Base-by-base conservation (phyloP, 2,888 invertebrate species). In the Ditylenchus weischeri region DNA sequence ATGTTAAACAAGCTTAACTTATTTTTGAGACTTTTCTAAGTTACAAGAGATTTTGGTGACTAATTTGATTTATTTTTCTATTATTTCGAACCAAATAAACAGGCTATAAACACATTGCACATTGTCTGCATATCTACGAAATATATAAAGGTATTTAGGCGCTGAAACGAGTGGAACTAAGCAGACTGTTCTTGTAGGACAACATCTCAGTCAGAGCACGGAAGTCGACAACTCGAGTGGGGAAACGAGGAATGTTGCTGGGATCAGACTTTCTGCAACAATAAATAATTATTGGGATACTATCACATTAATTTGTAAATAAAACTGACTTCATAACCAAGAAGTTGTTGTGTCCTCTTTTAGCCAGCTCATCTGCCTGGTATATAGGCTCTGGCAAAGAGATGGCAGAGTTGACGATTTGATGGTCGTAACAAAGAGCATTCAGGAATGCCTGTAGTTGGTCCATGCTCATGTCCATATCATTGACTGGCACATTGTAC, bases 371-470 rank as follows among this genome's bases (percentile, higher is more conserved):
- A 29, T 29, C 29, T 29, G 29, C 29, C 29, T 29, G 73, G 59
- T 72, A 78, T 8, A 79, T 71, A 0, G 78, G 76, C 66, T 78
- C 78, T 6, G 79, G 79, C 10, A 79, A 58, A 13, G 68, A 58
- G 49, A 72, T 50, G 47, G 71, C 72, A 18, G 62, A 61, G 47
- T 23, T 36, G 19, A 67, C 62, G 35, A 70, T 70, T 48, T 70
- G 71, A 48, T 70, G 71, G 19, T 48, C 29, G 49, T 50, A 69
- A 51, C 72, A 70, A 18, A 70, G n/a, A 21, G 47, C 59, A 57
- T 73, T 54, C 18, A 72, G 48, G 23, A 76, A 58, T 4, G 68
- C 43, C 36, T 76, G 75, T 10, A 78, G 23, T n/a, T 76, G 69
- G 48, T 75, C 75, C 47, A 57, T 59, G 11, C 67, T 68, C 13